Conservation (phyloP, 2,113 vertebrate species). For the Vireo altiloquus region DNA sequence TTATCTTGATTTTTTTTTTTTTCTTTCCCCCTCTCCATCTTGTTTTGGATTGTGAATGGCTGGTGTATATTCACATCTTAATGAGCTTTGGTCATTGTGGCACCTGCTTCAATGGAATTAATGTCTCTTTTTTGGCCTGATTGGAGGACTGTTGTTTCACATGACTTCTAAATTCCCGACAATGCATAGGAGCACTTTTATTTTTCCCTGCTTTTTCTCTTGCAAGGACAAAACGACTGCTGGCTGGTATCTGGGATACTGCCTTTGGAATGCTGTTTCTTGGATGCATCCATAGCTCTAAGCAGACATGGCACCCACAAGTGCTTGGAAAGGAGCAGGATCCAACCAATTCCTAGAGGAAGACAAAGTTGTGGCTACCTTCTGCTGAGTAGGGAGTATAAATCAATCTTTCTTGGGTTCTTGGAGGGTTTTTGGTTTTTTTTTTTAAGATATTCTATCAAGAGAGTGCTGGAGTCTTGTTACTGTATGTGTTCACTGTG, state of each 20-base stretch:
- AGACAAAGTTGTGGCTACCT: neutral
- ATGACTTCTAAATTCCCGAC: neutral
- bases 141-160: neutral
- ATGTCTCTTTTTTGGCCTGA: neutral
- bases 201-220: conserved; percentile 9
- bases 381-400: neutral
- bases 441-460: neutral
- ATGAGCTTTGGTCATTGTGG: conserved; percentile 41
- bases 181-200: conserved; percentile 60
- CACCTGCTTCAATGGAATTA: conserved; percentile 26
- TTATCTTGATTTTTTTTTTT: rapidly evolving
- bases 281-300: neutral
- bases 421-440: neutral
- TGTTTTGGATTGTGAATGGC: conserved; percentile 12
- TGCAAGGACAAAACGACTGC: neutral
- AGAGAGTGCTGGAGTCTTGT: conserved; percentile 21
- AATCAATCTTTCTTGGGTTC: neutral
- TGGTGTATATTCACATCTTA: conserved; percentile 19
- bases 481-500: conserved; percentile 20
- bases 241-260: conserved; percentile 26
- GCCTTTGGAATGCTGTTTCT: neutral
- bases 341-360: neutral
- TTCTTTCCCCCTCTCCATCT: rapidly evolving
- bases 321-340: neutral
- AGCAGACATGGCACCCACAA: neutral